Evolutionary conservation across 2,113 vertebrate species (phyloP).

Genomic region (Catharus fuscescens): DNA sequence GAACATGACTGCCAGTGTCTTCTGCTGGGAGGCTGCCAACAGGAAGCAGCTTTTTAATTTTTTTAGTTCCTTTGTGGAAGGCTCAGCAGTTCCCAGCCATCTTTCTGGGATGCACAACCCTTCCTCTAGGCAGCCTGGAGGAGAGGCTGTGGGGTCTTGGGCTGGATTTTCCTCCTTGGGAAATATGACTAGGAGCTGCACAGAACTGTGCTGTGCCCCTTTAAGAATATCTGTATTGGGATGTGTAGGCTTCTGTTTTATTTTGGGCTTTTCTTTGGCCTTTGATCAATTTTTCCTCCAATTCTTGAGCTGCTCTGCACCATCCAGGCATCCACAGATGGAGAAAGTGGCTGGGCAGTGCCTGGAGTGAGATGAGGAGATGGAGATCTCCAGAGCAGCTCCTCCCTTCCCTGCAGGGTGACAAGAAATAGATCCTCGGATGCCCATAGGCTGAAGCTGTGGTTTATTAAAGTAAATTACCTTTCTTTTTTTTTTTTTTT

Average conservation of each 20-base stretch:
- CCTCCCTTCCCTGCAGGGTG: background rate
- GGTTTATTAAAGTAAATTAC: constrained; percentile 22
- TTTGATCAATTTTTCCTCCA: background rate
- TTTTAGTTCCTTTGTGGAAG: background rate
- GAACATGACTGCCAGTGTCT: background rate
- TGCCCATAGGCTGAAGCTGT: background rate
- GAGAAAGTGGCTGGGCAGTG: background rate
- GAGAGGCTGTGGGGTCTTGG: background rate
- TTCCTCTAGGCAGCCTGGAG: background rate
- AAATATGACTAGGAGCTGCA: background rate
- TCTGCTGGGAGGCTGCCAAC: constrained; percentile 3
- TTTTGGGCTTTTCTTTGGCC: background rate
- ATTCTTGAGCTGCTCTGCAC: background rate
- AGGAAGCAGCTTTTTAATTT: background rate
- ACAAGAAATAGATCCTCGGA: background rate
- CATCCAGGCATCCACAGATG: background rate
- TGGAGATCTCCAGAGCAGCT: background rate
- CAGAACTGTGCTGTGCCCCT: background rate
- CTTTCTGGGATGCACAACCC: background rate
- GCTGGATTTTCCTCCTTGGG: background rate
- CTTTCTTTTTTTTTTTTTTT: background rate
- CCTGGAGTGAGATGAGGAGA: background rate
- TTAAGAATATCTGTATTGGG: background rate
- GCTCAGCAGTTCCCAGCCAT: rapidly evolving
- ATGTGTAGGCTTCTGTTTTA: background rate